Conservation (phyloP, 2,888 invertebrate species). For the Euplexia lucipara region DNA sequence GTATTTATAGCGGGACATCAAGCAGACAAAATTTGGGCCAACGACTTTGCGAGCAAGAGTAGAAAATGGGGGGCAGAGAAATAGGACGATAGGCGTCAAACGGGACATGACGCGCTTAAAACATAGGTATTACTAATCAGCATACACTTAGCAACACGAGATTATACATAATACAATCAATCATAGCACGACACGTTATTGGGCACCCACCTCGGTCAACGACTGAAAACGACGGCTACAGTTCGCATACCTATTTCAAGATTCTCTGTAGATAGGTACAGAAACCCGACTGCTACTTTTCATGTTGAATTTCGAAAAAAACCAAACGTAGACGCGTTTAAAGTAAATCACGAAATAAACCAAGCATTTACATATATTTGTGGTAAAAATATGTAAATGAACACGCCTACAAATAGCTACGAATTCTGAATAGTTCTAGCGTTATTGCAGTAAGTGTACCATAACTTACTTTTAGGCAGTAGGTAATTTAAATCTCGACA, state of each 20-base stretch:
- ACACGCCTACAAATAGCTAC: slow-evolving; percentile 44
- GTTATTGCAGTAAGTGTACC: slow-evolving; percentile 39
- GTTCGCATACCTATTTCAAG: neutral
- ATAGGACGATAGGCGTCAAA: slow-evolving; percentile 53
- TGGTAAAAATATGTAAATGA: slow-evolving; percentile 61
- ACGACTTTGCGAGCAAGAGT: slow-evolving; percentile 72
- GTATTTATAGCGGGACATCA: slow-evolving; percentile 77
- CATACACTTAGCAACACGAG: slow-evolving; percentile 17
- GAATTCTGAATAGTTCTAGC: slow-evolving; percentile 49
- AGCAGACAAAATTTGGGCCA: slow-evolving; percentile 77
- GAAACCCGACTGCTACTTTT: neutral
- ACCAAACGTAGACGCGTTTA: slow-evolving; percentile 19
- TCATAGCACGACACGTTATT: slow-evolving; percentile 2
- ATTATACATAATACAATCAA: slow-evolving; percentile 14
- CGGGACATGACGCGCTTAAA: slow-evolving; percentile 27
- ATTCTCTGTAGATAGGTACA: slow-evolving; percentile 1
- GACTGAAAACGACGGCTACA: neutral
- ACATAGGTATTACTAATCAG: slow-evolving; percentile 12
- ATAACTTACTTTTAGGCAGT: slow-evolving; percentile 34
- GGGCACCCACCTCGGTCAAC: slow-evolving; percentile 10
- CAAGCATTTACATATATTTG: slow-evolving; percentile 61
- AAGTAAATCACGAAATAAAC: slow-evolving; percentile 35
- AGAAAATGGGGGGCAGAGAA: slow-evolving; percentile 59
- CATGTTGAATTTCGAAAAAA: slow-evolving; percentile 24
- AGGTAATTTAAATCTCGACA: slow-evolving; percentile 15